Evolutionary conservation across 2,113 vertebrate genomes (phyloP).

Genomic region (Tetraodon nigroviridis): DNA sequence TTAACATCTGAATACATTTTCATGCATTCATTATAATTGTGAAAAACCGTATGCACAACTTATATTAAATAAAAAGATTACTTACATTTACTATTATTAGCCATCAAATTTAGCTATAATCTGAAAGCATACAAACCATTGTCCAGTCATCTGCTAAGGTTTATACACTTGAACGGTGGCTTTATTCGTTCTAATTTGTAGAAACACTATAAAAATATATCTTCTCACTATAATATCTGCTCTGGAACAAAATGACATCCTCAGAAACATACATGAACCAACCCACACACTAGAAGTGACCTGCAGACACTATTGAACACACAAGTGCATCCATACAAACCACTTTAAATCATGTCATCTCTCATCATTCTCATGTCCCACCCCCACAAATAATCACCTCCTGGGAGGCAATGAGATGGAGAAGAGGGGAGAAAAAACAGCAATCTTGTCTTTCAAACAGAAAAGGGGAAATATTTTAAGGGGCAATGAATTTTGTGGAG

Average conservation of each 20-base stretch:
- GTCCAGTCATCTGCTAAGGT: too few relatives aligned
- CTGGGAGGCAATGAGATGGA: slow-evolving; percentile 65
- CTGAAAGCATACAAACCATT: too few relatives aligned
- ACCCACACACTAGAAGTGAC: background rate
- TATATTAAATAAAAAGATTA: too few relatives aligned
- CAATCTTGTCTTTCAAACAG: slow-evolving; percentile 95
- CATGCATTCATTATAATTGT: too few relatives aligned
- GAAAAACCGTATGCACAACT: too few relatives aligned
- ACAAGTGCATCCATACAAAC: slow-evolving; percentile 31
- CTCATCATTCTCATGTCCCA: slow-evolving; percentile 49
- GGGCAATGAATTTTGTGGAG: slow-evolving; percentile 99
- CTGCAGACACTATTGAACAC: slow-evolving; percentile 31
- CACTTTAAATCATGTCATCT: slow-evolving; percentile 32
- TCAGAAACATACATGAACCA: background rate
- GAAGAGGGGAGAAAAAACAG: slow-evolving; percentile 75
- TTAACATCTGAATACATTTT: too few relatives aligned
- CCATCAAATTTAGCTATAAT: too few relatives aligned
- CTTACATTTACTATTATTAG: too few relatives aligned
- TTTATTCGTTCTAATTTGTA: too few relatives aligned
- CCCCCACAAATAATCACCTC: slow-evolving; percentile 73
- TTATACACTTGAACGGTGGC: too few relatives aligned
- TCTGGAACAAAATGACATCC: background rate
- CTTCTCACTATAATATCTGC: too few relatives aligned
- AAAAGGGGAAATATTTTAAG: slow-evolving; percentile 88
- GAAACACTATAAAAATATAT: too few relatives aligned